Evolutionary conservation across 2,797 vertebrate genomes (phyloP), one percentile per base, ranked within the genome.

Genomic region (Avahi laniger): DNA sequence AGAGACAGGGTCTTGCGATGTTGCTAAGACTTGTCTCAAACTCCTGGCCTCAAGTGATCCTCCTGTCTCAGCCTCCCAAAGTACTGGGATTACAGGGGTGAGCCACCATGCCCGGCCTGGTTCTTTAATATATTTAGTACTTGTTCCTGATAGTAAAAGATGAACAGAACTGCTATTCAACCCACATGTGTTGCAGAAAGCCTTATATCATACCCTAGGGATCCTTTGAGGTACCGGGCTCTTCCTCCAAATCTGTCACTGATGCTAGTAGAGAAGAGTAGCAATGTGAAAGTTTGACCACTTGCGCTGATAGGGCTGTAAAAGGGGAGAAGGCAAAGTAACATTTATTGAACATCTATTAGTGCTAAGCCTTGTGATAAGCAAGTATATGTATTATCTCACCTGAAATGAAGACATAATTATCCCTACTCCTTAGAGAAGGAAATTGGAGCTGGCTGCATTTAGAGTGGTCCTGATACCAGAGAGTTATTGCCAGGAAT

Each of bases 401-500:
- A 65, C 11, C 76, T 94, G 61, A 70, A 50, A 91, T 79, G 57
- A 70, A 69, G 57, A 65, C 65, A 9, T 67, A 90, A 69, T 92
- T 93, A 79, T 43, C 33, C 48, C 52, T 30, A 54, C 12, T 84
- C 54, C 33, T 87, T 91, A 76, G 43, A 83, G 89, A 87, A 83
- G 54, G 88, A 89, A 91, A 93, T 78, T 86, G 50, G 83, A 95
- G 70, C 41, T 90, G 87, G 52, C 61, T 95, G 17, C 70, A 57
- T 89, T 89, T 80, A 41, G 92, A 96, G n/a, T 85, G 35, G 65
- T 84, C 75, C 72, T 89, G 80, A 89, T 87, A 94, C 22, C 70
- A 72, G 43, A 93, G 80, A 73, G 86, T 30, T 22, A 69, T 35
- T 90, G 81, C 65, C 26, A 43, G 86, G 73, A 97, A 50, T 70